Evolutionary conservation across 2,888 invertebrate genomes (phyloP).

Genomic region (Trachelus tabidus): DNA sequence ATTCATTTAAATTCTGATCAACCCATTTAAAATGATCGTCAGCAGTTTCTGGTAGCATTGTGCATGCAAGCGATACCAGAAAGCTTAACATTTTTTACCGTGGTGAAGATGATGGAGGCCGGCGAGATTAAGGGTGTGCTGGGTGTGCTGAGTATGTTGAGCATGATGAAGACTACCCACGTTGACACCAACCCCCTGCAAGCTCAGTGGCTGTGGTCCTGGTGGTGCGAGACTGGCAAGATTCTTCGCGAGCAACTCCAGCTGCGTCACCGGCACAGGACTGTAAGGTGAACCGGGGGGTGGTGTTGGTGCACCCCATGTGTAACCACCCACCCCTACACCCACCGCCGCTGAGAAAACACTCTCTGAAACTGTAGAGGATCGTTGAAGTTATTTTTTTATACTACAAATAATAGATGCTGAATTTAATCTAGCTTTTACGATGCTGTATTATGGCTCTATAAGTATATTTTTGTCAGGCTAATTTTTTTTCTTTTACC

Average conservation of each 20-base stretch:
- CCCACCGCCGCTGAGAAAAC: slow-evolving; percentile 72
- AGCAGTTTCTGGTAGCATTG: neutral
- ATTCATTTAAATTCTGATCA: neutral
- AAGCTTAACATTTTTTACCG: slow-evolving; percentile 39
- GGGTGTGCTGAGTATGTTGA: slow-evolving; percentile 53
- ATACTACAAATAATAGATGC: neutral
- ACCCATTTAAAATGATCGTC: neutral
- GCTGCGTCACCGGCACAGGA: slow-evolving; percentile 75
- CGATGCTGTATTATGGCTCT: too few species aligned
- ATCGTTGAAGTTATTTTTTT: neutral
- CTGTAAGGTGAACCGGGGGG: slow-evolving; percentile 75
- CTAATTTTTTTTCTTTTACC: too few species aligned
- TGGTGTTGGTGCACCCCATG: slow-evolving; percentile 76
- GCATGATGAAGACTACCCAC: slow-evolving; percentile 60
- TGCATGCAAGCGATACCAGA: neutral
- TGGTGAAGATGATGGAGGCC: slow-evolving; percentile 62
- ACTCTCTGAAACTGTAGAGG: slow-evolving; percentile 73
- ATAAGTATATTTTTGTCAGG: too few species aligned
- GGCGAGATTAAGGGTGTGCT: slow-evolving; percentile 56
- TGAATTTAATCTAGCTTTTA: too few species aligned
- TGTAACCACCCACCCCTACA: slow-evolving; percentile 67
- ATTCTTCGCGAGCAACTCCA: slow-evolving; percentile 72
- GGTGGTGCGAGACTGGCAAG: slow-evolving; percentile 58
- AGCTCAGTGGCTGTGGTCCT: slow-evolving; percentile 56
- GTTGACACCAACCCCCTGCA: slow-evolving; percentile 60